Base-by-base conservation (phyloP, 2,888 invertebrate species). In the Spisula solida region DNA sequence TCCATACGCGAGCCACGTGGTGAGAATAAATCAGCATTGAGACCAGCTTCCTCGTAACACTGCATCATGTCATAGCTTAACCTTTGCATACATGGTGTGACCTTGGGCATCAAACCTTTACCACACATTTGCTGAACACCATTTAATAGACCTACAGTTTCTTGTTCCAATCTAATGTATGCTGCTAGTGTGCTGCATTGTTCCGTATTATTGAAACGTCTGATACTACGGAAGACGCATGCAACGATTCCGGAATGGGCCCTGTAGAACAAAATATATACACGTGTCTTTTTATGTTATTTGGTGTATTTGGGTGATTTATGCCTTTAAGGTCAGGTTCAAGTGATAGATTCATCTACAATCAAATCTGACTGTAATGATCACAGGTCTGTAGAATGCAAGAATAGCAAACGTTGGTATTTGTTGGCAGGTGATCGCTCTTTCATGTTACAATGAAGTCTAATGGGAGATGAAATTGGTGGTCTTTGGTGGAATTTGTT, bases 71-170 rank as follows among this genome's bases (percentile, higher is more conserved):
- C 92, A 56, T 60, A 92, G 85, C 88, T 91, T 14, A 92, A 70
- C 31, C 92, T 82, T 56, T 88, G 87, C 89, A 90, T 91, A 79
- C 92, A 92, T 18, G 81, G 66, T 0, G 90, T 90, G 0, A 91
- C 87, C 56, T 85, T 82, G 10, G 92, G 92, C 80, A 91, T 79
- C n/a, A 92, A 20, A 66, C 92, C 92, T 88, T 87, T 91, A 31
- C 92, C 92, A 56, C 92, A 92, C 89, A 90, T 86, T 31, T 90
- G 90, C 55, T 92, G 92, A 0, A 92, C 89, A 10, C 91, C 90
- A 41, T 82, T 92, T 31, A 92, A 78, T 6, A 92, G 80, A 6
- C 92, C 92, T 1, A 90, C 90, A 8, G 92, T 92, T 78, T 92
- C 92, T 79, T 92, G 92, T 88, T 92, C 87, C n/a, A 92, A 90